Evolutionary conservation across 2,797 vertebrate species (phyloP), one percentile per base, ranked within the genome.

Genomic region (Harpagifer antarcticus): DNA sequence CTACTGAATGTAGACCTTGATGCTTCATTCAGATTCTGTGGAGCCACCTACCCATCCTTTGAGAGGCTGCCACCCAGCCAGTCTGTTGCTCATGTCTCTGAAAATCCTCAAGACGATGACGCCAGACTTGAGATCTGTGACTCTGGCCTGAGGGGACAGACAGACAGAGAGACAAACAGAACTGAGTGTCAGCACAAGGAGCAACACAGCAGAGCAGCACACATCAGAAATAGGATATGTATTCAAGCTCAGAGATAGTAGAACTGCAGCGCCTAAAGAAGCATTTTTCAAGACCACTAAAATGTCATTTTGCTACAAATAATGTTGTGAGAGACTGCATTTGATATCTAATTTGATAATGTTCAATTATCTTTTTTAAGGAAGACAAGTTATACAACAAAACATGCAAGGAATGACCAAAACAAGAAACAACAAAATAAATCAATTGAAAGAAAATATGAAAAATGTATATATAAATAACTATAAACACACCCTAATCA

Each of bases 71-170:
- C 97, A 98, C 54, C 91, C 95, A 19, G 96, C 93, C 79, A 96
- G 93, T 93, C 95, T 94, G 96, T 95, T 97, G 96, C 97, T 98
- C 93, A 97, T 91, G 93, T 98, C 96, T 83, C 96, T 95, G 81
- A 98, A 95, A 92, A 98, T 95, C 79, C 97, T 96, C 72, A 98
- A 90, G 74, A 98, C 94, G 92, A 98, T 94, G 86, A 98, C 94
- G 90, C 97, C 97, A 88, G 97, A 97, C 88, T 97, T 97, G 89
- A 97, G 94, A 92, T 96, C 96, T 72, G 96, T 96, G 88, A 96
- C 96, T 94, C 96, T 94, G 91, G 96, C 97, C 97, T 98, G 94
- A 86, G 94, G 95, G 89, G 69, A 72, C 33, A 86, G 44, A 86
- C 9, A 52, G 59, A 66, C 54, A 58, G 47, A 86, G 9, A 53